These are phyloP conservation scores for Beaufortia kweichowensis DNA, from an alignment of 2,113 vertebrate genomes.

Conservation along the genomic window DNA sequence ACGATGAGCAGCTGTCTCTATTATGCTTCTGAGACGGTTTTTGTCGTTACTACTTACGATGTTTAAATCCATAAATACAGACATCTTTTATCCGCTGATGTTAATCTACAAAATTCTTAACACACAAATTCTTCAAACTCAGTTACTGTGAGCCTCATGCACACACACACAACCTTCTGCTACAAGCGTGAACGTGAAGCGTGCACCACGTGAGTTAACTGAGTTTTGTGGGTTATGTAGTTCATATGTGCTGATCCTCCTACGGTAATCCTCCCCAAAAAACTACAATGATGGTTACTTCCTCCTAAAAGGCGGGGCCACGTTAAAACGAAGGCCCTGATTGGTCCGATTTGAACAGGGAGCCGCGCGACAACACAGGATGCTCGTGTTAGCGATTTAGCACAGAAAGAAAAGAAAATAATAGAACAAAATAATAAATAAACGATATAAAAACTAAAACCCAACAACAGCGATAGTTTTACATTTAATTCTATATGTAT, in stretches of 20 bases:
- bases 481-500: background rate
- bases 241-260: background rate
- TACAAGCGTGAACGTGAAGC: background rate
- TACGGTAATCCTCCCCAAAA: background rate
- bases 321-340: slow-evolving; percentile 1
- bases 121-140: background rate
- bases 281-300: slow-evolving; percentile 32
- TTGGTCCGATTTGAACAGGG: slow-evolving; percentile 54
- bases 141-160: background rate
- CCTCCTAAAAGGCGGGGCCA: background rate
- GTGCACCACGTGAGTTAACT: background rate
- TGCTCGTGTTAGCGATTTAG: background rate
- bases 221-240: slow-evolving; percentile 37
- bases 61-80: slow-evolving; percentile 74
- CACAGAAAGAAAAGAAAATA: background rate
- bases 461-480: background rate
- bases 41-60: slow-evolving; percentile 59
- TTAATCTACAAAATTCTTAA: background rate
- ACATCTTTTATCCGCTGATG: slow-evolving; percentile 58
- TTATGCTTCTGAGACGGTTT: slow-evolving; percentile 52
- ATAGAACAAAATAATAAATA: background rate
- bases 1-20: slow-evolving; percentile 75
- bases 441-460: background rate
- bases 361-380: slow-evolving; percentile 19
- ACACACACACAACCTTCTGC: background rate